These are phyloP conservation scores for Ochlodes sylvanus DNA, from an alignment of 2,888 invertebrate genomes.

Conservation along the genomic window DNA sequence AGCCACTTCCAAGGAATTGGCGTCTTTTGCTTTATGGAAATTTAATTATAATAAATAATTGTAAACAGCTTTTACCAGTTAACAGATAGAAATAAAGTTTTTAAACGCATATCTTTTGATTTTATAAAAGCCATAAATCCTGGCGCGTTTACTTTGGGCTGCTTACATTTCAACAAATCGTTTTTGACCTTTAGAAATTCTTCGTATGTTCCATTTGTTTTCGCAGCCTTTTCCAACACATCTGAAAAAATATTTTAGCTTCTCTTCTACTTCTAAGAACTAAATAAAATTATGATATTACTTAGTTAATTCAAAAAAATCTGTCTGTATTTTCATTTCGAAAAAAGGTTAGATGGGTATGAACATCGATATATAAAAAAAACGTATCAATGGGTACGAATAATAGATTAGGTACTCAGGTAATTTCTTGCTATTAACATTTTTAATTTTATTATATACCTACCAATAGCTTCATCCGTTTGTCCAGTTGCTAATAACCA, in stretches of 20 bases:
- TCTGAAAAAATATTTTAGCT: conserved; percentile 49
- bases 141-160: conserved; percentile 49
- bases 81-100: conserved; percentile 77
- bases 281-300: no score
- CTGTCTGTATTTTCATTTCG: no score
- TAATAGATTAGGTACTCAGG: no score
- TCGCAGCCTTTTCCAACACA: conserved; percentile 61
- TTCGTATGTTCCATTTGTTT: conserved; percentile 56
- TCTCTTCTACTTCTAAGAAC: background rate
- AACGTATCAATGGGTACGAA: no score
- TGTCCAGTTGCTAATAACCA: conserved; percentile 86
- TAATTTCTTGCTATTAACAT: background rate
- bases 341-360: no score
- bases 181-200: conserved; percentile 50
- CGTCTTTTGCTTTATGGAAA: no score
- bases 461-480: conserved; percentile 76
- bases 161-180: conserved; percentile 49
- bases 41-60: no score
- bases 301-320: no score
- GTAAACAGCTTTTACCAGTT: conserved; percentile 80
- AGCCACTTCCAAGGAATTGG: no score
- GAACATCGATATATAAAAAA: no score
- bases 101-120: conserved; percentile 77
- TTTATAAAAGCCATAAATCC: conserved; percentile 76
- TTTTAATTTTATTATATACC: conserved; percentile 41